Percentiles rank a stretch among this genome's conserved stretches.
Evolutionary conservation across 2,888 invertebrate species (phyloP).

Genomic region (Stramonita haemastoma): DNA sequence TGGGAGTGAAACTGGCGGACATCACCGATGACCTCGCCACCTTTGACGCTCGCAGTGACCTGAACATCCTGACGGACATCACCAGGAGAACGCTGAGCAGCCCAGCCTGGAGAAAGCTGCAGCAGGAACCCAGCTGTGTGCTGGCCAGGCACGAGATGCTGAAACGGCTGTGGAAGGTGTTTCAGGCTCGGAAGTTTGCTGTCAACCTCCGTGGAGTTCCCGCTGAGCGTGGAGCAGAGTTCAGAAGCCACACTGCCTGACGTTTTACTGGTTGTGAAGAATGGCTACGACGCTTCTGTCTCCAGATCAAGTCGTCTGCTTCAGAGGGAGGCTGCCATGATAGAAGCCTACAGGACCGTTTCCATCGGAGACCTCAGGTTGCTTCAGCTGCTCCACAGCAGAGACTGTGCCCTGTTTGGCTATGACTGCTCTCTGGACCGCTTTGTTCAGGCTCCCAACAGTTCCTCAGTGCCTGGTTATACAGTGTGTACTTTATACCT

Average conservation of each 20-base stretch:
- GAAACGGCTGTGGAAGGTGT: conserved; percentile 34
- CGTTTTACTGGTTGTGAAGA: background rate
- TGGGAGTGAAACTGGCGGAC: background rate
- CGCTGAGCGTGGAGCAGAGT: background rate
- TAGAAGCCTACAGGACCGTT: conserved; percentile 36
- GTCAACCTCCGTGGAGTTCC: conserved; percentile 10
- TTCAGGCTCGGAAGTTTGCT: conserved; percentile 41
- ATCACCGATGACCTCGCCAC: background rate
- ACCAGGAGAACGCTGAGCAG: background rate
- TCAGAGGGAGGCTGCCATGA: conserved; percentile 44
- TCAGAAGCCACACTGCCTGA: background rate
- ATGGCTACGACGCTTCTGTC: conserved; percentile 32
- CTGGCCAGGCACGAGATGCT: background rate
- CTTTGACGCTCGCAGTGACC: conserved; percentile 28
- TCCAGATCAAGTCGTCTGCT: background rate
- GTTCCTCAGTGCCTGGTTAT: background rate
- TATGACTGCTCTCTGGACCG: conserved; percentile 13
- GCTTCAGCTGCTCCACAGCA: background rate
- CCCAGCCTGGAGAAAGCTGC: background rate
- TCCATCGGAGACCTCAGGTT: background rate
- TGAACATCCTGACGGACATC: conserved; percentile 33
- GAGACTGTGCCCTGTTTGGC: conserved; percentile 28
- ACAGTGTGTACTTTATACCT: background rate
- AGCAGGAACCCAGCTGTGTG: background rate
- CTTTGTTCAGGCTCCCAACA: background rate